Evolutionary conservation across 1,140 invertebrate species (phyloP).

Genomic region (Araneus ventricosus): DNA sequence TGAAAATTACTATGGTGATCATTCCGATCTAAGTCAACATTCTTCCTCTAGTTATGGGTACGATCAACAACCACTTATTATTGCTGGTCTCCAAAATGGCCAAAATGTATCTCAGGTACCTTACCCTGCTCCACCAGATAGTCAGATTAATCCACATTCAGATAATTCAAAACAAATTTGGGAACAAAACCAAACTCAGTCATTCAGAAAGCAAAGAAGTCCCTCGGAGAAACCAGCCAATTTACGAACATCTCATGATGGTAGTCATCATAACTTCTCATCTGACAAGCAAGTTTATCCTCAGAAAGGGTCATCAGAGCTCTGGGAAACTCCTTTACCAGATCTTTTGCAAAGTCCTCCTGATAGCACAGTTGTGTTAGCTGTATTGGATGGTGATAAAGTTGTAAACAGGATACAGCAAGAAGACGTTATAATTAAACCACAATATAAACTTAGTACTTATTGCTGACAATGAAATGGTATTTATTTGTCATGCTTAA

Average conservation of each 20-base stretch:
- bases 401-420: constrained; percentile 73
- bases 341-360: constrained; percentile 64
- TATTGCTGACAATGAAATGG: constrained; percentile 76
- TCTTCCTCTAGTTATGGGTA: constrained; percentile 74
- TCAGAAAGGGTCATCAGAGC: constrained; percentile 44
- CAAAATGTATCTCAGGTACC: constrained; percentile 39
- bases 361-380: constrained; percentile 72
- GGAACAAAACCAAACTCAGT: constrained; percentile 45
- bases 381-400: constrained; percentile 75
- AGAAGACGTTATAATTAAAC: constrained; percentile 60
- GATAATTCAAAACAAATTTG: neutral
- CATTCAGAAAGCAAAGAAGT: constrained; percentile 22
- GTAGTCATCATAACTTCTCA: constrained; percentile 30
- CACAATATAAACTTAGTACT: constrained; percentile 74
- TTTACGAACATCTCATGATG: constrained; percentile 35
- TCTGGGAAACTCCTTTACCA: constrained; percentile 49
- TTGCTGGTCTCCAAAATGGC: neutral
- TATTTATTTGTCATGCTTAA: neutral
- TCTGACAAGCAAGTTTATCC: constrained; percentile 34
- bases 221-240: constrained; percentile 20
- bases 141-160: neutral
- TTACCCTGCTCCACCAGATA: neutral
- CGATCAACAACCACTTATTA: constrained; percentile 75
- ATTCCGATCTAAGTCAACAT: constrained; percentile 75
- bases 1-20: constrained; percentile 72